phyloP scores from a whole-genome alignment of 2,113 vertebrate species.

The Tursiops truncatus region DNA sequence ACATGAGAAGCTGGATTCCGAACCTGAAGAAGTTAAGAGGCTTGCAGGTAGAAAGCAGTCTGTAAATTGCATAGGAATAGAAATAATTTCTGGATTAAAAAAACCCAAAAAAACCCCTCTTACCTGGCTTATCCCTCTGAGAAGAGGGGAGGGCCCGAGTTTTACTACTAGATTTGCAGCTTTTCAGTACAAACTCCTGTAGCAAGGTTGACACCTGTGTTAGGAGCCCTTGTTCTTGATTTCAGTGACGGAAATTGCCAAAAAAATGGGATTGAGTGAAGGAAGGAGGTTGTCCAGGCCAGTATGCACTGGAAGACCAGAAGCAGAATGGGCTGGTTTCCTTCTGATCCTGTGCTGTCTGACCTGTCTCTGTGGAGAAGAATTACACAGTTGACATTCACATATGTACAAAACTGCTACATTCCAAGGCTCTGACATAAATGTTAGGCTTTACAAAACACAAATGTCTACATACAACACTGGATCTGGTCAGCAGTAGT shows the following conservation, averaged over 20 bases:
- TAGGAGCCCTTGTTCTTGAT: not conserved
- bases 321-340: accelerated
- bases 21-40: not conserved
- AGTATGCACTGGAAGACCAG: accelerated
- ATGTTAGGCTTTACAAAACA: not conserved
- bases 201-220: not conserved
- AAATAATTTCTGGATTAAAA: not conserved
- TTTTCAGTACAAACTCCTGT: not conserved
- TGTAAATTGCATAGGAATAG: too few relatives aligned
- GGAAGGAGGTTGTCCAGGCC: not conserved
- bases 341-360: not conserved
- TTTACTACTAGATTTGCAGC: not conserved
- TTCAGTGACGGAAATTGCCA: not conserved
- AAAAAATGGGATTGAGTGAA: not conserved
- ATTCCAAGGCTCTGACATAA: not conserved
- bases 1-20: accelerated
- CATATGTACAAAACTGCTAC: accelerated
- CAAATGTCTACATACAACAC: accelerated
- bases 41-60: not conserved
- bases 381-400: accelerated
- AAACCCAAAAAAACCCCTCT: not conserved
- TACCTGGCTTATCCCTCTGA: not conserved
- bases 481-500: not conserved
- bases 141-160: not conserved
- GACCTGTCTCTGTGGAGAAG: not conserved